Base-by-base conservation (phyloP, 64 coral and sea anemone species). In the Actinia tenebrosa region DNA sequence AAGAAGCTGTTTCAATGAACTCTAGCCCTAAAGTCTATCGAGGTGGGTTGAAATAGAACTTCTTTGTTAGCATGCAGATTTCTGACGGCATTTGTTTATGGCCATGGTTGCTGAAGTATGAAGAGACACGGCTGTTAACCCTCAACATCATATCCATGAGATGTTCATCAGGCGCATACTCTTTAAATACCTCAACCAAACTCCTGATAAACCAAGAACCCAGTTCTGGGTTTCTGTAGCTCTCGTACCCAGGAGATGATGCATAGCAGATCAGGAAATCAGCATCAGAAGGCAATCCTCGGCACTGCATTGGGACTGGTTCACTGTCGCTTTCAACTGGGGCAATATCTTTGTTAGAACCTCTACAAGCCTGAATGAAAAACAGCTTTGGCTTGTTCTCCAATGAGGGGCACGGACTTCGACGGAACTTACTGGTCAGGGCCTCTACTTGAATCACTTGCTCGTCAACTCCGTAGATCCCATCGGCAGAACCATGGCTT, bases 231-330 rank as follows among this genome's bases (percentile, higher is more conserved):
- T 88, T n/a, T n/a, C 93, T 58, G 66, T 94, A 94, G 69, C 80
- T 85, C 61, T 94, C 37, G 66, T 91, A 87, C 11, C 89, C 86
- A 14, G 93, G 93, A 53, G 89, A 82, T 8, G 93, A 91, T 3
- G 93, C 89, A 86, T 91, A 94, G 60, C 93, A 94, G 56, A 94
- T 87, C 37, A 94, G 79, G 79, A 94, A 94, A 82, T 94, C 93
- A 19, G 93, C 80, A 84, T 94, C 93, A 13, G 93, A 78, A 63
- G 93, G 93, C 68, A 91, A 69, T 43, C 86, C 85, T 80, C 84
- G 66, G 43, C 82, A 85, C 16, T 85, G 85, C 60, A 71, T 47
- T 10, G 69, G 11, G 60, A 94, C 80, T 44, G 89, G 89, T n/a
- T 88, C 89, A 55, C 93, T 91, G 45, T 94, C 93, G n/a, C 93